Percentiles rank a stretch among this genome's conserved stretches.
These are phyloP conservation scores for Sycophila sp. DNA, from an alignment of 1,140 invertebrate species.

Conservation along the genomic window DNA sequence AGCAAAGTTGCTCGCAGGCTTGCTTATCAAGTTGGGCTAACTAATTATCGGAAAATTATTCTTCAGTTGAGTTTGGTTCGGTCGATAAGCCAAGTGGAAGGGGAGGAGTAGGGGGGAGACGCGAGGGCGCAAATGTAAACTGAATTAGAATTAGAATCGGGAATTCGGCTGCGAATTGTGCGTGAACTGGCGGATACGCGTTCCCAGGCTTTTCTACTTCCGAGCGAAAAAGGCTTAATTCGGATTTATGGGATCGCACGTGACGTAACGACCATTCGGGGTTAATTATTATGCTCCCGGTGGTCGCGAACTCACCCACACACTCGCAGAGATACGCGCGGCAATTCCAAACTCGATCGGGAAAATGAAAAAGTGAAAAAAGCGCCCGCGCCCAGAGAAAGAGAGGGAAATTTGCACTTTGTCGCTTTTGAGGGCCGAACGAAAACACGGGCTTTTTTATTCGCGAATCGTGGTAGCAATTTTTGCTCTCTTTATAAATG, in stretches of 20 bases:
- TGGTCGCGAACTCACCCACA: conserved; percentile 3
- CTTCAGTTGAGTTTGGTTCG: too few relatives aligned
- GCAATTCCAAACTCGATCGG: conserved; percentile 32
- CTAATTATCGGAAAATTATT: too few relatives aligned
- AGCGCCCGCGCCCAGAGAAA: too few relatives aligned
- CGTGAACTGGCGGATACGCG: too few relatives aligned
- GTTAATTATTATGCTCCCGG: conserved; percentile 35
- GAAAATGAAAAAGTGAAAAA: conserved; percentile 31
- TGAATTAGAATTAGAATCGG: conserved; percentile 32
- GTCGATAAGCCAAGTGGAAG: neutral
- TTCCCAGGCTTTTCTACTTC: too few relatives aligned
- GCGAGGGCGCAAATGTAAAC: neutral
- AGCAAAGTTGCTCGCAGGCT: too few relatives aligned
- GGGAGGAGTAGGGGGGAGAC: too few relatives aligned
- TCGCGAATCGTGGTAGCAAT: too few relatives aligned
- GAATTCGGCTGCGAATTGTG: conserved; percentile 3
- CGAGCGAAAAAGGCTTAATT: conserved; percentile 35
- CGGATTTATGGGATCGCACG: conserved; percentile 28
- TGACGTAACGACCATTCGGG: conserved; percentile 16
- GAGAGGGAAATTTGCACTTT: neutral
- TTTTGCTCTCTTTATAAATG: too few relatives aligned
- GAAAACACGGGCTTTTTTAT: conserved; percentile 1
- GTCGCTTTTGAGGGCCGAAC: neutral
- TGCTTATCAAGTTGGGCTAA: too few relatives aligned
- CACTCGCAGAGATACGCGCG: too few relatives aligned